Conservation (phyloP, 2,797 vertebrate genomes). For the Remorina albescens region DNA sequence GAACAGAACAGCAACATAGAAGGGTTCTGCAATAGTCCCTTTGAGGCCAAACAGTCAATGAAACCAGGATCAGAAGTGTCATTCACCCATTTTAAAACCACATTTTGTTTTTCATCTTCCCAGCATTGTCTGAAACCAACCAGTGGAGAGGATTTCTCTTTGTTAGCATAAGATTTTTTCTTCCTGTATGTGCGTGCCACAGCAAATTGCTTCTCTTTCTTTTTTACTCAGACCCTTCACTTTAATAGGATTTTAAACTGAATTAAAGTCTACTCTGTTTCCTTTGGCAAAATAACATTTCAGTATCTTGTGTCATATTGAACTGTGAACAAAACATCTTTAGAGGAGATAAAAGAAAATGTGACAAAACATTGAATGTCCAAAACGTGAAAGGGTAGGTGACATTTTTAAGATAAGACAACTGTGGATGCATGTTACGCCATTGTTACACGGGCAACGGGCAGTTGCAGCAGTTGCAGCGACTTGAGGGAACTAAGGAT, state of each 20-base stretch:
- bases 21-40: neutral
- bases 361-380: slow-evolving; percentile 33
- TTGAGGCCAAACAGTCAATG: slow-evolving; percentile 49
- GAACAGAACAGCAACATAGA: slow-evolving; percentile 9
- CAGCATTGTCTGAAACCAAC: slow-evolving; percentile 41
- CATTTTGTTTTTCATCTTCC: slow-evolving; percentile 30
- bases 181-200: slow-evolving; percentile 14
- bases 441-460: slow-evolving; percentile 39
- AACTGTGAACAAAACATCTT: slow-evolving; percentile 31
- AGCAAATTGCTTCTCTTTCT: slow-evolving; percentile 33
- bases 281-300: slow-evolving; percentile 65
- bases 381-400: slow-evolving; percentile 28
- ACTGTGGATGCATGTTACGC: slow-evolving; percentile 23
- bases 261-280: slow-evolving; percentile 58
- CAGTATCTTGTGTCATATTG: slow-evolving; percentile 62
- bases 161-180: slow-evolving; percentile 58
- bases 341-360: slow-evolving; percentile 34
- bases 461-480: slow-evolving; percentile 45
- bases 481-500: slow-evolving; percentile 31
- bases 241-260: slow-evolving; percentile 73
- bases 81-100: slow-evolving; percentile 46
- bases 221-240: slow-evolving; percentile 49
- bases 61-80: slow-evolving; percentile 52
- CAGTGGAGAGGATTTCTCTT: slow-evolving; percentile 52
- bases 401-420: slow-evolving; percentile 18